Evolutionary conservation across 2,113 vertebrate species (phyloP).

Genomic region (Antechinus stuartii): DNA sequence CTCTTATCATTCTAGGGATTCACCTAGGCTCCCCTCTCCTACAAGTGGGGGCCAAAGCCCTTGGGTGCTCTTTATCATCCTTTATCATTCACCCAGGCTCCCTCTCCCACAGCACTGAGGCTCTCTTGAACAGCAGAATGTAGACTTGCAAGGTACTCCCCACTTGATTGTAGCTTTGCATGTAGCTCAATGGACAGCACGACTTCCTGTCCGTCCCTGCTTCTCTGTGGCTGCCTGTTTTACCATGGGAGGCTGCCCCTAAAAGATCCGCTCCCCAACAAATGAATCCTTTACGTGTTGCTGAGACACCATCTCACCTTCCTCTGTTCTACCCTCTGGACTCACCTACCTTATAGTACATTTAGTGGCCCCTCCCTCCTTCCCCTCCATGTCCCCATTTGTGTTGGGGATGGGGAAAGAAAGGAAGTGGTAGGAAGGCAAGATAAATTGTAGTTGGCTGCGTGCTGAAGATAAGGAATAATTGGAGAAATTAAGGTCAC

Average conservation of each 20-base stretch:
- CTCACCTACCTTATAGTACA: background rate
- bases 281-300: background rate
- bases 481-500: conserved; percentile 62
- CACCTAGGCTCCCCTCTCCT: no score
- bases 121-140: background rate
- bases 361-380: no score
- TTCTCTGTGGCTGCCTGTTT: background rate
- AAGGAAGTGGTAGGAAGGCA: background rate
- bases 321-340: background rate
- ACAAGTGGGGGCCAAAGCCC: no score
- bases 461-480: conserved; percentile 28
- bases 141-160: background rate
- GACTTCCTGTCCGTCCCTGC: background rate
- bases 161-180: conserved; percentile 4
- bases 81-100: no score
- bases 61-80: no score
- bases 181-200: background rate
- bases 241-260: background rate
- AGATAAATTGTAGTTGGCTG: conserved; percentile 10
- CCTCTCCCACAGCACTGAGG: background rate
- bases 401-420: background rate
- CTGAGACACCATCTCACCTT: background rate
- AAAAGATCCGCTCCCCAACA: background rate
- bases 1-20: no score
- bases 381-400: background rate